Percentiles rank a stretch among this genome's conserved stretches.
phyloP scores from a whole-genome alignment of 1,140 invertebrate species.

The Bombus confusus region DNA sequence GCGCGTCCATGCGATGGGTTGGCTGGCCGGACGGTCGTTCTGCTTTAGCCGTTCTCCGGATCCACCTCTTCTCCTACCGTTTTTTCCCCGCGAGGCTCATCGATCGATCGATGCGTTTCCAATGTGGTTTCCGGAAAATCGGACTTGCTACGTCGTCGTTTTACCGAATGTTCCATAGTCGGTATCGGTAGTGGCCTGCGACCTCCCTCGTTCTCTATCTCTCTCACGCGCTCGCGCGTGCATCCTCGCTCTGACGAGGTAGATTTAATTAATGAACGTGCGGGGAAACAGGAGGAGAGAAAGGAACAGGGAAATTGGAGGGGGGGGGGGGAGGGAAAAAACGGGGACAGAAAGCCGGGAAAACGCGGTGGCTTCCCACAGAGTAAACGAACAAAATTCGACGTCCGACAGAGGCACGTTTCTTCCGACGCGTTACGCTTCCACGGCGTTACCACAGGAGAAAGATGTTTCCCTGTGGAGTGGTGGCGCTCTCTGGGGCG shows the following conservation, averaged over 20 bases:
- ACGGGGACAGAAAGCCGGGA: background rate
- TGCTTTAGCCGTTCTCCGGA: conserved; percentile 5
- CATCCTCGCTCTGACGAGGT: background rate
- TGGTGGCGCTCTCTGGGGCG: background rate
- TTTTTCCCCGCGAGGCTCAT: background rate
- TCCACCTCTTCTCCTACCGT: background rate
- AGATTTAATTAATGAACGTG: conserved; percentile 40
- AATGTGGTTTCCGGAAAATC: conserved; percentile 18
- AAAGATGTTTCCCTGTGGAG: conserved; percentile 30
- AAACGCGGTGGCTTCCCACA: conserved; percentile 31
- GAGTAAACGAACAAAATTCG: conserved; percentile 52
- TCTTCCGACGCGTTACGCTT: conserved; percentile 31
- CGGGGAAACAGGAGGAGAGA: background rate
- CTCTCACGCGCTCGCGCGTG: background rate
- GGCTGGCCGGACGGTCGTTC: background rate
- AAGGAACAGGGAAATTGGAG: background rate
- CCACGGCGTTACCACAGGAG: conserved; percentile 16
- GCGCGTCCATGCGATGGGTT: background rate
- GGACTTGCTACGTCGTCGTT: background rate
- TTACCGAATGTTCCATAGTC: background rate
- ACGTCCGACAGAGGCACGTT: conserved; percentile 35
- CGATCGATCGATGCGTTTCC: conserved; percentile 38
- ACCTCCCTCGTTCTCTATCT: background rate
- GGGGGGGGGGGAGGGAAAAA: background rate
- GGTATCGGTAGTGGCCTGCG: background rate